Conservation (phyloP, 2,888 invertebrate genomes). For the Taenaris catops region DNA sequence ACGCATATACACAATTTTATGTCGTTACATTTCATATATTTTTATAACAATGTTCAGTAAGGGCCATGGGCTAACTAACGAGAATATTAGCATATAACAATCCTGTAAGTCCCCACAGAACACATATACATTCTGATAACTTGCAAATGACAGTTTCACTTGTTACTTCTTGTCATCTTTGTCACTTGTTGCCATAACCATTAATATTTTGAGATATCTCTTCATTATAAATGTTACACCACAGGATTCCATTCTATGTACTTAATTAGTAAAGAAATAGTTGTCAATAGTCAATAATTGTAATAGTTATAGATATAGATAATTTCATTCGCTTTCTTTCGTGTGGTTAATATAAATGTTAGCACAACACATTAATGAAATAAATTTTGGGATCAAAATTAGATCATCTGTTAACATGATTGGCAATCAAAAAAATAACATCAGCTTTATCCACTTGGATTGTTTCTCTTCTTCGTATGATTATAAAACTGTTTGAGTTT, state of each 20-base stretch:
- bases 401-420: slow-evolving; percentile 32
- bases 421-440: slow-evolving; percentile 39
- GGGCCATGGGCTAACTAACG: no score
- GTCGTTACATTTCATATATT: no score
- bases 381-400: slow-evolving; percentile 70
- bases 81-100: no score
- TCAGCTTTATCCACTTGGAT: slow-evolving; percentile 14
- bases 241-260: slow-evolving; percentile 51
- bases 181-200: slow-evolving; percentile 2
- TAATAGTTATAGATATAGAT: slow-evolving; percentile 41
- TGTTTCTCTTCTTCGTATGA: no score
- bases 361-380: slow-evolving; percentile 18
- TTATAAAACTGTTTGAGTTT: no score
- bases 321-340: slow-evolving; percentile 33
- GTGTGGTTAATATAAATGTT: slow-evolving; percentile 25
- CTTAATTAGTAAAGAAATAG: slow-evolving; percentile 56
- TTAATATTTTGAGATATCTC: not conserved
- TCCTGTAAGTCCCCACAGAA: no score
- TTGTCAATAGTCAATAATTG: slow-evolving; percentile 55
- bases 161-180: not conserved
- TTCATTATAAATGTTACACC: slow-evolving; percentile 20
- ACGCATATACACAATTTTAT: no score
- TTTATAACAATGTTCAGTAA: no score
- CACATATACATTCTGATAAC: no score
- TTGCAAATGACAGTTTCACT: not conserved